Evolutionary conservation across 2,888 invertebrate genomes (phyloP), one percentile per base, ranked within the genome.

Genomic region (Hybos culiciformis): DNA sequence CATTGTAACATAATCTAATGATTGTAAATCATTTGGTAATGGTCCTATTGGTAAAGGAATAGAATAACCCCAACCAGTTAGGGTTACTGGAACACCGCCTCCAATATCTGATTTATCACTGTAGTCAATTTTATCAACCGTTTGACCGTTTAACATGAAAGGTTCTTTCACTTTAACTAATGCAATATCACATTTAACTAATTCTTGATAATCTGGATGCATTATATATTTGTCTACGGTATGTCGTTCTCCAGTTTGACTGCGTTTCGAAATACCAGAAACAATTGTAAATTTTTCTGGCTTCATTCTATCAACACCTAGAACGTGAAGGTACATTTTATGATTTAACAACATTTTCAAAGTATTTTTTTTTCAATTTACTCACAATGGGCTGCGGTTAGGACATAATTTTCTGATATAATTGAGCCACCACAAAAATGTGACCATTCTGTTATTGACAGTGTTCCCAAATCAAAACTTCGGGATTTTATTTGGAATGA

Each of bases 351-450:
- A n/a, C n/a, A n/a, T n/a, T n/a, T n/a, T n/a, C n/a, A n/a, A n/a
- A n/a, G n/a, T n/a, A n/a, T n/a, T n/a, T n/a, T 36, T 33, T 58
- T 58, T 17, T 65, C 59, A n/a, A n/a, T n/a, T n/a, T n/a, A n/a
- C n/a, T n/a, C n/a, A 37, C 66, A 66, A 46, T 66, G 66, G 0
- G 66, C 66, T 17, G 66, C 66, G 1, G 66, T 66, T 0, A 66
- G 50, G 3, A 65, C 54, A 24, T 60, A 56, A 42, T 56, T 56
- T n/a, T 61, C 55, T 0, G 59, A 50, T 23, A 65, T 54, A 3
- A 65, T 58, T 1, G 63, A 62, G 6, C 66, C 66, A 2, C 66
- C 63, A 45, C 66, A 66, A 34, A 62, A 62, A 39, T 66, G 66
- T 0, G 56, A 51, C 47, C 59, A 56, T 37, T 56, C 48, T 11